Evolutionary conservation across 2,797 vertebrate species (phyloP), one percentile per base, ranked within the genome.

Genomic region (Lemur catta): DNA sequence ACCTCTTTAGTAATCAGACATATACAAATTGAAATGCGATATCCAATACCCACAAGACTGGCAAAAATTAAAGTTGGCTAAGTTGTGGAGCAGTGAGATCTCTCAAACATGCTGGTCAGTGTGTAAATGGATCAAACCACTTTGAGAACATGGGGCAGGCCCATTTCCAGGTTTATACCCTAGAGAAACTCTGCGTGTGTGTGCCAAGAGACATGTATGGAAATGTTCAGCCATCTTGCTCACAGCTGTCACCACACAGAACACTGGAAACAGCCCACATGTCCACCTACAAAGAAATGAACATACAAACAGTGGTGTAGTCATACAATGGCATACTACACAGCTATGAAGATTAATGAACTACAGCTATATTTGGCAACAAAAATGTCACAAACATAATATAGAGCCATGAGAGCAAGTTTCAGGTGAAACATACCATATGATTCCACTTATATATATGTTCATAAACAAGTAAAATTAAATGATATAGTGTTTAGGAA

Each of bases 41-140:
- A 43, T 75, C 46, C 18, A 52, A 71, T 92, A 84, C 69, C 69
- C 75, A 86, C 48, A 67, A 92, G 76, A 69, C 38, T 38, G 79
- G 75, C 91, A 91, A 52, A 63, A 82, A 57, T 65, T 61, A 50
- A 84, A 91, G 71, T n/a, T 75, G 71, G n/a, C 67, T 41, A 41
- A 43, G 78, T 30, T 46, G 35, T 4, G 50, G 33, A 71, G 28
- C 22, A 18, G 38, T 48, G 84, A 84, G 71, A 28, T 84, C 26
- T 79, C 82, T 80, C 46, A 22, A 1, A 43, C 10, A 4, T 14
- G 33, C 80, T 24, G 28, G 43, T 35, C 46, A 79, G 43, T 76
- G 55, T 24, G 6, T 59, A 61, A 55, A 30, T 61, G 84, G 67
- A 67, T 88, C 82, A 85, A 75, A 81, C 10, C 35, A 33, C 57